phyloP scores from a whole-genome alignment of 2,797 vertebrate genomes.

The Poecile montanus region DNA sequence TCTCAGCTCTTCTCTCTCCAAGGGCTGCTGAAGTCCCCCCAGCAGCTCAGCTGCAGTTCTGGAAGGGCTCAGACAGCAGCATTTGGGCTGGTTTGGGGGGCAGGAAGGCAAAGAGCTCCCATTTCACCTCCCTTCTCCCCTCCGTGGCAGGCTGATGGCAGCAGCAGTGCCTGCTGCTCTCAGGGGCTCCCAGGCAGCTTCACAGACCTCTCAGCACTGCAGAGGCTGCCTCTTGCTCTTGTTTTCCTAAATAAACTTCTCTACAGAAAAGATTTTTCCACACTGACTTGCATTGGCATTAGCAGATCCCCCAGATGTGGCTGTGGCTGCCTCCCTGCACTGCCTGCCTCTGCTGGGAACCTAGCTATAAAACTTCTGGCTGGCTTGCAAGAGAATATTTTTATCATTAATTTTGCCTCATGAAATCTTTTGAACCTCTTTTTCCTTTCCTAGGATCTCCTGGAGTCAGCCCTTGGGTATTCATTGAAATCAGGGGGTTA shows the following conservation, averaged over 20 bases:
- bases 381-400: neutral
- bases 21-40: neutral
- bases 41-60: neutral
- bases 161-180: neutral
- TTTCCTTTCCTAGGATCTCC: neutral
- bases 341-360: neutral
- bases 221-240: neutral
- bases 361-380: neutral
- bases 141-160: fast-evolving
- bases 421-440: neutral
- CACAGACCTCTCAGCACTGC: neutral
- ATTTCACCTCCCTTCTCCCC: neutral
- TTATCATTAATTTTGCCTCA: neutral
- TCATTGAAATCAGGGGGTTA: neutral
- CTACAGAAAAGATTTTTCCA: neutral
- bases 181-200: neutral
- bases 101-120: neutral
- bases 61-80: neutral
- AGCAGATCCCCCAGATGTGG: neutral
- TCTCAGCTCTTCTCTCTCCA: neutral
- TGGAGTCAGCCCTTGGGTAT: neutral
- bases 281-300: neutral
- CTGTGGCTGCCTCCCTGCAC: neutral
- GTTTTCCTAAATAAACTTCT: neutral
- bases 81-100: fast-evolving